phyloP scores from a whole-genome alignment of 2,888 invertebrate species.

The Diplolepis rosae region DNA sequence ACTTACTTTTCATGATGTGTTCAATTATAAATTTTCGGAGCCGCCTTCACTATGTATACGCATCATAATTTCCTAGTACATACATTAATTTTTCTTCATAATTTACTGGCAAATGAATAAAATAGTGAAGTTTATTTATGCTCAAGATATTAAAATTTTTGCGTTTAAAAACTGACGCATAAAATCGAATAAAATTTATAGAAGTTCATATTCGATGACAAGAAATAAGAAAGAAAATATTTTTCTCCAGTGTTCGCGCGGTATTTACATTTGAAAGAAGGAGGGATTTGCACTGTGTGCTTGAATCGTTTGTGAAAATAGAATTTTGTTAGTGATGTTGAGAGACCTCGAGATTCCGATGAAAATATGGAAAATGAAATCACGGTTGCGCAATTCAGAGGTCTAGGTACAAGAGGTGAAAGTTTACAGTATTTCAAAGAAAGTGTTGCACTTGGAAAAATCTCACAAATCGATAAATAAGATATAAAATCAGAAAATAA shows the following conservation, averaged over 20 bases:
- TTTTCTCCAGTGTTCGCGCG: neutral
- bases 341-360: neutral
- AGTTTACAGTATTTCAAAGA: neutral
- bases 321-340: neutral
- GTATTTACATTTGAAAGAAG: slow-evolving; percentile 21
- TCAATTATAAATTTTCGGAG: too few relatives aligned
- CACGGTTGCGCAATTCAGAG: neutral
- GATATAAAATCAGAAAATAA: too few relatives aligned
- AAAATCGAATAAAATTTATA: neutral
- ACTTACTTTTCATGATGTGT: too few relatives aligned
- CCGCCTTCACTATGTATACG: too few relatives aligned
- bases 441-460: neutral
- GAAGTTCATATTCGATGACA: neutral
- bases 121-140: too few relatives aligned
- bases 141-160: too few relatives aligned
- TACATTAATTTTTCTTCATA: too few relatives aligned
- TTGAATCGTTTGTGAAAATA: neutral
- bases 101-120: too few relatives aligned
- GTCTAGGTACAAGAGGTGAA: neutral
- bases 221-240: neutral
- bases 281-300: neutral
- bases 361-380: neutral
- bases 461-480: too few relatives aligned
- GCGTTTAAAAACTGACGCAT: too few relatives aligned
- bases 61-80: too few relatives aligned